Percentiles rank a stretch among this genome's conserved stretches.
Evolutionary conservation across 2,113 vertebrate genomes (phyloP).

Genomic region (Paratilapia polleni): DNA sequence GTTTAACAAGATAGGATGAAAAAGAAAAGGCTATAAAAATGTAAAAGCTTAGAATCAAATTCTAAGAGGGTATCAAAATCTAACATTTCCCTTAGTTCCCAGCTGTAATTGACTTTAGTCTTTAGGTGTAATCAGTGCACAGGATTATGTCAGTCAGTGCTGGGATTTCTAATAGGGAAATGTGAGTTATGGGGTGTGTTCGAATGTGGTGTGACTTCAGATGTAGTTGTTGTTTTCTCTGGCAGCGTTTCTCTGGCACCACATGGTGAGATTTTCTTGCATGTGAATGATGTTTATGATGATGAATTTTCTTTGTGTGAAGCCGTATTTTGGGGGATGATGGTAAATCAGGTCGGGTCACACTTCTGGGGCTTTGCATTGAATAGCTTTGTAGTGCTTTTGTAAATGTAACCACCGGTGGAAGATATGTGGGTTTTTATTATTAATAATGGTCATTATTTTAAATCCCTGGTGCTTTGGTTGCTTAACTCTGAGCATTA

Average conservation of each 20-base stretch:
- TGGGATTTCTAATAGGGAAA: neutral
- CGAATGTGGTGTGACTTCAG: neutral
- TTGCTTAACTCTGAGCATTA: neutral
- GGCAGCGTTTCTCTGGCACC: no score
- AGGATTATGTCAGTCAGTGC: neutral
- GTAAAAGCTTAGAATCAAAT: neutral
- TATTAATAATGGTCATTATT: conserved; percentile 18
- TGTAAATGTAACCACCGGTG: neutral
- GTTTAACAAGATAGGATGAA: neutral
- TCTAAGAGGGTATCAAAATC: neutral
- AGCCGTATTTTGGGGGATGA: neutral
- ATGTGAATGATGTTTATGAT: conserved; percentile 23
- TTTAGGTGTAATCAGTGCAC: neutral
- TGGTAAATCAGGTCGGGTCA: conserved; percentile 14
- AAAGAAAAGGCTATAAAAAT: neutral
- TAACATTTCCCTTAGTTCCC: neutral
- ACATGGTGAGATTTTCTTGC: conserved; percentile 8
- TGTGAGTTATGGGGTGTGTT: conserved; percentile 21
- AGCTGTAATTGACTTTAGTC: neutral
- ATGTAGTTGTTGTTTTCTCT: conserved; percentile 31
- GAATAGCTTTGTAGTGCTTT: conserved; percentile 7
- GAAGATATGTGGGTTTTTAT: neutral
- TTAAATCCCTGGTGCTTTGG: neutral
- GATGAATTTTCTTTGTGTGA: conserved; percentile 38
- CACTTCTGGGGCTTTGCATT: neutral